These are phyloP conservation scores for Dryocosmus kuriphilus DNA, from an alignment of 2,888 invertebrate genomes.

Conservation along the genomic window DNA sequence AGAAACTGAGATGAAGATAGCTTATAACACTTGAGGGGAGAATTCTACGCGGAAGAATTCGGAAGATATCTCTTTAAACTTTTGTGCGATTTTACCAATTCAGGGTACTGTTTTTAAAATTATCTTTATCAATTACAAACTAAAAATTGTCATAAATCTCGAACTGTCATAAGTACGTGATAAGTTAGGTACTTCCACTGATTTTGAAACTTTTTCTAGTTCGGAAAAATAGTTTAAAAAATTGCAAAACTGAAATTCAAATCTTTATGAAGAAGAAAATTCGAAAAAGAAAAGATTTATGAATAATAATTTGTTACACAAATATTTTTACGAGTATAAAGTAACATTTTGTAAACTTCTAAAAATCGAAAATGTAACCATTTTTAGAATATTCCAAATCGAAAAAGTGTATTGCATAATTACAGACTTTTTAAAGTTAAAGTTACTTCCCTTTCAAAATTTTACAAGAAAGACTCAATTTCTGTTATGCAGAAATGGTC, in stretches of 20 bases:
- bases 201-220: not conserved
- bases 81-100: not conserved
- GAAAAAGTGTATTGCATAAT: too few species aligned
- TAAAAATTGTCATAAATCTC: not conserved
- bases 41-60: not conserved
- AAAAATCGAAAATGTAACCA: too few species aligned
- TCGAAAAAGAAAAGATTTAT: too few species aligned
- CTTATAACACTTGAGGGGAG: not conserved
- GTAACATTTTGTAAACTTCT: too few species aligned
- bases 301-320: too few species aligned
- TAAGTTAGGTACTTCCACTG: not conserved
- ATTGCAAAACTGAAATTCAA: not conserved
- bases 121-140: slow-evolving; percentile 21
- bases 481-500: not conserved
- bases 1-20: not conserved
- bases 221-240: slow-evolving; percentile 2
- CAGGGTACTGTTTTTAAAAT: not conserved
- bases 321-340: too few species aligned
- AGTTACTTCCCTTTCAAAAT: too few species aligned
- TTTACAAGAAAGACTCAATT: too few species aligned
- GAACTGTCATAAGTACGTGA: not conserved
- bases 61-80: not conserved
- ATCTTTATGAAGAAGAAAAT: too few species aligned
- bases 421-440: too few species aligned
- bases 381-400: too few species aligned